phyloP scores from a whole-genome alignment of 2,113 vertebrate species.

The Cyanoderma ruficeps region DNA sequence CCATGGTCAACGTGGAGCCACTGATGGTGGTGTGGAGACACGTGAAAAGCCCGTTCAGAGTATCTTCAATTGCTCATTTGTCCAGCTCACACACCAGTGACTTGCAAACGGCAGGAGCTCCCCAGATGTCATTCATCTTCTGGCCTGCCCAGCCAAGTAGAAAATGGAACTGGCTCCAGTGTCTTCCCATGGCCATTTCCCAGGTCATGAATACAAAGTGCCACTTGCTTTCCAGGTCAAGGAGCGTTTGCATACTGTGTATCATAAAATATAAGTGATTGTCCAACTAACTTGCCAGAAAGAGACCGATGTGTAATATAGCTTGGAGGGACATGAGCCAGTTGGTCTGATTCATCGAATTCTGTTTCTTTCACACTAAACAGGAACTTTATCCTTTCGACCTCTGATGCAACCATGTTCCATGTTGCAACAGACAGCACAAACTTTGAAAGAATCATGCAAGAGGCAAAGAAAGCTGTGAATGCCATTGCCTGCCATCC shows the following conservation, averaged over 20 bases:
- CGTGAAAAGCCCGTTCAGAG: background rate
- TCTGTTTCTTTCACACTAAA: constrained; percentile 48
- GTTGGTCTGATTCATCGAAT: background rate
- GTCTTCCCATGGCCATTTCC: background rate
- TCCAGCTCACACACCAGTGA: constrained; percentile 3
- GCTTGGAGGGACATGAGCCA: constrained; percentile 6
- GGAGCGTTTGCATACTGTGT: background rate
- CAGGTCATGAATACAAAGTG: constrained; percentile 17
- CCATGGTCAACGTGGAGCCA: background rate
- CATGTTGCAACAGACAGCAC: constrained; percentile 74
- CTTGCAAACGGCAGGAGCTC: background rate
- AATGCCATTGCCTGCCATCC: constrained; percentile 88
- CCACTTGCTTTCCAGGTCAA: constrained; percentile 30
- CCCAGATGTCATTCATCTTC: background rate
- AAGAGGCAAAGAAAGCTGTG: constrained; percentile 76
- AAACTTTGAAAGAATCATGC: constrained; percentile 70
- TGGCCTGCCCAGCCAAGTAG: constrained; percentile 4
- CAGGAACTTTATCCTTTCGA: constrained; percentile 90
- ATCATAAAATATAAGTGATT: background rate
- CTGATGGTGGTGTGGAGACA: background rate
- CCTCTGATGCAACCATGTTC: constrained; percentile 76
- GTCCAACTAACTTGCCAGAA: constrained; percentile 34
- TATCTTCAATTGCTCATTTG: background rate
- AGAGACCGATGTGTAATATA: background rate
- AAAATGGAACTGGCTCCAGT: constrained; percentile 28